phyloP scores from a whole-genome alignment of 1,140 invertebrate species.

The Dendrolimus punctatus region DNA sequence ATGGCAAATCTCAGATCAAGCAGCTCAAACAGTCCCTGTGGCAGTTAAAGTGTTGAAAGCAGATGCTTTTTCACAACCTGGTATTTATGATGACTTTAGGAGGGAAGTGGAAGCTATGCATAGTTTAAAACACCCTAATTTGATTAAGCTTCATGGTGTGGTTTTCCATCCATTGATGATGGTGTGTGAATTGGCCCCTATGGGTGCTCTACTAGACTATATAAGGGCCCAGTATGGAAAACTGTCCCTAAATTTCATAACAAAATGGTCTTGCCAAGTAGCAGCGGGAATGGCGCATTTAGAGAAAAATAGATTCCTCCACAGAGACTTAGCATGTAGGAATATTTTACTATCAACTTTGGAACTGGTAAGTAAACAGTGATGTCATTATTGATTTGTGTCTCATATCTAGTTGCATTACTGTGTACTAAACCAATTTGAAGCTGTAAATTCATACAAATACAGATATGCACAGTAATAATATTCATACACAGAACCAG shows the following conservation, averaged over 20 bases:
- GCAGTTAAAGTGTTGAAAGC: conserved; percentile 97
- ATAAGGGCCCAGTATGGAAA: conserved; percentile 89
- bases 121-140: conserved; percentile 92
- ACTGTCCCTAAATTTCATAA: conserved; percentile 83
- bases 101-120: conserved; percentile 99
- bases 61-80: conserved; percentile 91
- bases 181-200: conserved; percentile 96
- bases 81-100: conserved; percentile 96
- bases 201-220: conserved; percentile 92
- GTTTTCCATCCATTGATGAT: conserved; percentile 96
- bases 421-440: not conserved
- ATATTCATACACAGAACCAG: no score
- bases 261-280: conserved; percentile 91
- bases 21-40: conserved; percentile 77
- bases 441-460: not conserved
- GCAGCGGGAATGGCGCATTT: conserved; percentile 97
- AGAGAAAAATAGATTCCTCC: conserved; percentile 92
- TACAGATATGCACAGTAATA: no score
- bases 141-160: conserved; percentile 95
- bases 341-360: conserved; percentile 90
- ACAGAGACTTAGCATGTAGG: conserved; percentile 92
- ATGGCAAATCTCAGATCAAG: conserved; percentile 85
- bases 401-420: conserved; percentile 5
- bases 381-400: conserved; percentile 7
- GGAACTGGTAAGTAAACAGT: conserved; percentile 78